These are phyloP conservation scores for Cheilosia urbana DNA, from an alignment of 2,888 invertebrate genomes.

Conservation along the genomic window DNA sequence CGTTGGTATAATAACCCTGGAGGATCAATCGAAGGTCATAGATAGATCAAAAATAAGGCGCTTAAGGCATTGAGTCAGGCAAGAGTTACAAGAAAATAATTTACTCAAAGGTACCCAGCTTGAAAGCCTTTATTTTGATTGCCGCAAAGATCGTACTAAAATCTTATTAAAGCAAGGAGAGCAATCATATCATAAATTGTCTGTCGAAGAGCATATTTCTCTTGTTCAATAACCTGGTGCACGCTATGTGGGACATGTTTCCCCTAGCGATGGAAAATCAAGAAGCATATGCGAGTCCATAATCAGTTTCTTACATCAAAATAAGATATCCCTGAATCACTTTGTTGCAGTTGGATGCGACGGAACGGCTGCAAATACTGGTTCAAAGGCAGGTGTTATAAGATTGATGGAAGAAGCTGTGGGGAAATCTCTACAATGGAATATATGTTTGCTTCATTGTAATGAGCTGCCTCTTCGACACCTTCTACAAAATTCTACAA, in stretches of 20 bases:
- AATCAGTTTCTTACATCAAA: neutral
- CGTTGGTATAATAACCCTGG: too few species aligned
- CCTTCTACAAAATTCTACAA: too few species aligned
- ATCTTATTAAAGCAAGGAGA: neutral
- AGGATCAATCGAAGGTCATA: too few species aligned
- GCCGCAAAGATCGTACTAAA: neutral
- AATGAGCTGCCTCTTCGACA: neutral
- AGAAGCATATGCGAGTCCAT: constrained; percentile 3
- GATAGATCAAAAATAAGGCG: neutral
- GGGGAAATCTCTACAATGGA: neutral
- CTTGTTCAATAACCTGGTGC: neutral
- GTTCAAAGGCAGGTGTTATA: neutral
- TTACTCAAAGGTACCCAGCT: too few species aligned
- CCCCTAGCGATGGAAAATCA: constrained; percentile 10
- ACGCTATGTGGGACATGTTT: neutral
- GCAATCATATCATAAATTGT: neutral
- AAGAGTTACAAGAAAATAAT: too few species aligned
- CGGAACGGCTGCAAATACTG: neutral
- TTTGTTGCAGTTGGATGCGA: constrained; percentile 4
- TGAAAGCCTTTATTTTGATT: neutral
- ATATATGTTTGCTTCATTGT: neutral
- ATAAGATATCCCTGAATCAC: neutral
- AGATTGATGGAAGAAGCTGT: neutral
- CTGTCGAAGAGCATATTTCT: neutral
- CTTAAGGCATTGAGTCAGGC: too few species aligned